Evolutionary conservation across 2,888 invertebrate genomes (phyloP), one percentile per base, ranked within the genome.

Genomic region (Drosophila ochracea): DNA sequence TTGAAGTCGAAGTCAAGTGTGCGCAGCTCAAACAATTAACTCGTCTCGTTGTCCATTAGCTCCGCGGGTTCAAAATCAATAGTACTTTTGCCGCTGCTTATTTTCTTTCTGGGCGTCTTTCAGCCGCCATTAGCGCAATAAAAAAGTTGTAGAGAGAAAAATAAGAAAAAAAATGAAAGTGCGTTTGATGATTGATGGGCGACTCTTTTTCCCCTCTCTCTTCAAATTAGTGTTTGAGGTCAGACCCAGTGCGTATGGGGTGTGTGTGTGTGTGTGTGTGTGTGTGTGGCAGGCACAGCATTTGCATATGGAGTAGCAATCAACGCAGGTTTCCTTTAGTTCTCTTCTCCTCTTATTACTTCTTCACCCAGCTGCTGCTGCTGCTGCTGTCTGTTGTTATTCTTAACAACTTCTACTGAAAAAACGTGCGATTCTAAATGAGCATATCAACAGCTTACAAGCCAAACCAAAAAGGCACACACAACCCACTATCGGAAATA

Each of bases 391-490:
- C 57, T 68, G 68, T 39, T 67, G 59, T 54, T 25, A 52, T 73
- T 71, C 82, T 84, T 90, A 86, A 89, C 89, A 89, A 91, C 82
- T 91, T 90, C 91, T 85, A 79, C 78, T 85, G 91, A 91, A 90
- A 90, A 90, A 91, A 89, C 90, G 91, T 90, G 89, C 90, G 84
- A 84, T 87, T 81, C 90, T 90, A 89, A 91, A 90, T 90, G 83
- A 89, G 87, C 86, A 86, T 90, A 88, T 90, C 90, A 85, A 85
- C 87, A 86, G 90, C 86, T 85, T 87, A 83, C 90, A 88, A 87
- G 87, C 66, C 67, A 54, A 71, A 68, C 62, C 58, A 59, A 65
- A 68, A 69, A 78, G 67, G 59, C 67, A 60, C 67, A 67, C 69
- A 53, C 64, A 70, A 63, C 62, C 60, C 62, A 61, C 39, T 73